Conservation (phyloP, 2,888 invertebrate species). For the Athripsodes cinereus region DNA sequence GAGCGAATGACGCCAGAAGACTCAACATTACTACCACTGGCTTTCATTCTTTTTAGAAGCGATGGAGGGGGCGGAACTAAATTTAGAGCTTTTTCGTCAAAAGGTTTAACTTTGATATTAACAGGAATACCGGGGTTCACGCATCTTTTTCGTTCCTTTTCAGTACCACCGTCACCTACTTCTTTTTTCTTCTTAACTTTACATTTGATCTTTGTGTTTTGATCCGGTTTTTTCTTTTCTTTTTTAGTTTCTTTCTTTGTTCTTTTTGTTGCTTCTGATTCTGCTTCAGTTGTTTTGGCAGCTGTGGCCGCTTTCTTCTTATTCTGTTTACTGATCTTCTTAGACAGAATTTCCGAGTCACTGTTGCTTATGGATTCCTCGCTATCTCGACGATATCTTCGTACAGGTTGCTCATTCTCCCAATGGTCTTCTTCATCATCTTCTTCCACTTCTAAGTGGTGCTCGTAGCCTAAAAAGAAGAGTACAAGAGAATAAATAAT, state of each 20-base stretch:
- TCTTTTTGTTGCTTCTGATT: not conserved
- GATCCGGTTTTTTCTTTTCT: constrained; percentile 32
- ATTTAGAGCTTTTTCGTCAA: not conserved
- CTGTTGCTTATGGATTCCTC: constrained; percentile 31
- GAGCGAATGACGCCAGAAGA: not conserved
- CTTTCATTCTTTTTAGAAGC: too few relatives aligned
- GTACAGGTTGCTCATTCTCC: constrained; percentile 14
- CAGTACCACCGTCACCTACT: constrained; percentile 21
- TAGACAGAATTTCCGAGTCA: constrained; percentile 1
- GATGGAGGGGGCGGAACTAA: too few relatives aligned
- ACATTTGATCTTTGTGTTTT: constrained; percentile 7
- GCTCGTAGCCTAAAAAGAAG: constrained; percentile 41
- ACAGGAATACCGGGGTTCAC: not conserved
- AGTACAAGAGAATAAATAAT: not conserved
- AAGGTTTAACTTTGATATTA: constrained; percentile 3
- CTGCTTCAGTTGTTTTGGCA: constrained; percentile 2
- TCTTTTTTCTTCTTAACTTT: constrained; percentile 14
- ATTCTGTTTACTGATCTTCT: constrained; percentile 16
- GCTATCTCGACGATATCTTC: not conserved
- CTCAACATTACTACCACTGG: too few relatives aligned
- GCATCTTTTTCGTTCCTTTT: constrained; percentile 1
- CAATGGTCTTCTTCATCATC: constrained; percentile 32
- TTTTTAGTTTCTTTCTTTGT: constrained; percentile 6
- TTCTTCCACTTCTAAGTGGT: constrained; percentile 38
- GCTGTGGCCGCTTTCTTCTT: too few relatives aligned